These are phyloP conservation scores for Araneus ventricosus DNA, from an alignment of 1,140 invertebrate genomes.

Conservation along the genomic window DNA sequence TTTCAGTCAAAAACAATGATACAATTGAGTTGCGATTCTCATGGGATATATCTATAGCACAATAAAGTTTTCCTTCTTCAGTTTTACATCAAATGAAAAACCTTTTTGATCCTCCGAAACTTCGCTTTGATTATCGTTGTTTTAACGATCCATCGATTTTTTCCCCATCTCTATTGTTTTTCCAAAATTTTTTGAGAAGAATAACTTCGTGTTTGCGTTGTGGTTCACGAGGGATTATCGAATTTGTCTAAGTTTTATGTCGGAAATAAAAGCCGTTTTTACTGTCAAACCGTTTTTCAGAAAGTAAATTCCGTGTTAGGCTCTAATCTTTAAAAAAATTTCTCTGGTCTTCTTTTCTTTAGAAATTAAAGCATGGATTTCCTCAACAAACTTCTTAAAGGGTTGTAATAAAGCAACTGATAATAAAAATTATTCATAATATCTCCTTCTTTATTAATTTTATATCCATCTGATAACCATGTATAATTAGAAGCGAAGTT, in stretches of 20 bases:
- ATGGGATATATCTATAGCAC: constrained; percentile 1
- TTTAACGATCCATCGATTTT: constrained; percentile 33
- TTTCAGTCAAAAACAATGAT: constrained; percentile 42
- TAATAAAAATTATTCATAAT: no score
- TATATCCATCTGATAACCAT: no score
- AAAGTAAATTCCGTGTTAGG: neutral
- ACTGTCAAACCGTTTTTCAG: neutral
- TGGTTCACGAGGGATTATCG: constrained; percentile 25
- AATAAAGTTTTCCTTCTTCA: constrained; percentile 28
- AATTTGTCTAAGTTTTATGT: constrained; percentile 4
- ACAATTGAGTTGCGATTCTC: constrained; percentile 51
- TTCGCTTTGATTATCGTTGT: constrained; percentile 35
- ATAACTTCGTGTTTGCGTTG: constrained; percentile 25
- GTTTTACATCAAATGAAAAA: constrained; percentile 34
- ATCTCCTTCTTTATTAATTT: no score
- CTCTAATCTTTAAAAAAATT: no score
- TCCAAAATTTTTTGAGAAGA: constrained; percentile 12
- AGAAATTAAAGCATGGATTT: no score
- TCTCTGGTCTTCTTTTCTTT: no score
- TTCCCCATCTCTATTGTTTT: neutral
- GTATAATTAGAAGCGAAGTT: no score
- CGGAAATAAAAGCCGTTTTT: neutral
- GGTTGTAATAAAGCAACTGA: no score
- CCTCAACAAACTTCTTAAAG: no score
- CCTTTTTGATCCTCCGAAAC: constrained; percentile 16